Conservation (phyloP, 2,797 vertebrate species). For the Cephalopachus bancanus region DNA sequence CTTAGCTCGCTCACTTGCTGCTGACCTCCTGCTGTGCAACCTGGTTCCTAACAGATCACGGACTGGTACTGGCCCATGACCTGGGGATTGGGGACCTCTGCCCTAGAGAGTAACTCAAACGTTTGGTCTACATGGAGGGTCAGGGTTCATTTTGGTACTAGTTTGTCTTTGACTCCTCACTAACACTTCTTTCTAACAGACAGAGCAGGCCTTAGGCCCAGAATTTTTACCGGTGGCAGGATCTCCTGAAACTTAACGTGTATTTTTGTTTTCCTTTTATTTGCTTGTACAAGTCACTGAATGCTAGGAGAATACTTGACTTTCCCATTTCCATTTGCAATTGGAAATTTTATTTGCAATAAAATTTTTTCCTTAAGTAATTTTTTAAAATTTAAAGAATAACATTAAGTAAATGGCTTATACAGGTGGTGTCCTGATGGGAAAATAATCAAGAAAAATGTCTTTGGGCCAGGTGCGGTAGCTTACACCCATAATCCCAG, state of each 20-base stretch:
- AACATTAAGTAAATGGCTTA: background rate
- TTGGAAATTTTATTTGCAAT: background rate
- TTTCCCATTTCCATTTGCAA: constrained; percentile 12
- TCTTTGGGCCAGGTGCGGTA: background rate
- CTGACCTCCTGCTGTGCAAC: no score
- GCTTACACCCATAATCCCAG: background rate
- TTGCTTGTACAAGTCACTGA: background rate
- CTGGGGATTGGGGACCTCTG: background rate
- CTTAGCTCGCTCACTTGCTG: no score
- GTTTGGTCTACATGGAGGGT: background rate
- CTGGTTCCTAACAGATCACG: no score
- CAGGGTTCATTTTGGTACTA: background rate
- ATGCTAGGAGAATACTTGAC: background rate
- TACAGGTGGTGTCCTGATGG: background rate
- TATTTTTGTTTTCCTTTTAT: constrained; percentile 25
- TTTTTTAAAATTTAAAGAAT: background rate
- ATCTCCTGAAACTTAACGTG: background rate
- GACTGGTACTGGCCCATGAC: no score
- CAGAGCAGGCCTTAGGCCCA: background rate
- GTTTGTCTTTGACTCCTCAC: background rate
- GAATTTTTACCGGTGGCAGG: background rate
- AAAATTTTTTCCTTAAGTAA: background rate
- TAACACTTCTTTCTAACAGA: background rate
- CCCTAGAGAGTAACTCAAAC: background rate
- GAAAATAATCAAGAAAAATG: constrained; percentile 15